Evolutionary conservation across 2,888 invertebrate genomes (phyloP), one percentile per base, ranked within the genome.

Genomic region (Vanessa cardui): DNA sequence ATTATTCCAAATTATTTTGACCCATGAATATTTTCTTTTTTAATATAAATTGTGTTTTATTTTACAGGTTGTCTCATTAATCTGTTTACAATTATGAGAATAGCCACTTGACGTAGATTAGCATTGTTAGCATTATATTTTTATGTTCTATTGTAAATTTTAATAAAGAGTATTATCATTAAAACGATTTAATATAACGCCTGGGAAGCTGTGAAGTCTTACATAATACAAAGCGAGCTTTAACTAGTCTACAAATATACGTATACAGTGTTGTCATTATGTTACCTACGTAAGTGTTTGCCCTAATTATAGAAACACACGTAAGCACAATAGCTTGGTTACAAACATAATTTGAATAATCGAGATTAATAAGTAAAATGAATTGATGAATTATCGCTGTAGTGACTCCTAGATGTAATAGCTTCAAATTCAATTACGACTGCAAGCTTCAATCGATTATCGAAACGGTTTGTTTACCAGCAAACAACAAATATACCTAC

Each of bases 261-360:
- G 49, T 26, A 26, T 26, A 5, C 8, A 31, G 31, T n/a, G 16
- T 31, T 31, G 15, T 16, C 20, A n/a, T 18, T 49, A 49, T n/a
- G 33, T 60, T 31, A 26, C 6, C 50, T 62, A 58, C 45, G 49
- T 62, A 33, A 66, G 59, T 60, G 39, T 58, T 63, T 44, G 64
- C 49, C 67, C 52, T 67, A 69, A 71, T 71, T 73, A 68, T 61
- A 64, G 60, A 54, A 56, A 63, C 39, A 52, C 68, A 67, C 62
- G 66, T 59, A 52, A 16, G 66, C 66, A 70, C 67, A 62, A 71
- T 65, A 64, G 64, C 62, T 39, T n/a, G 39, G 56, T 39, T 44
- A 64, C 60, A 45, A 50, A 33, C 59, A 52, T 46, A 20, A 60
- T 65, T 45, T 39, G 33, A 56, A 46, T 46, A 60, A 54, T 47